These are phyloP conservation scores for Eupithecia pulchellata DNA, from an alignment of 2,888 invertebrate genomes.

Conservation along the genomic window DNA sequence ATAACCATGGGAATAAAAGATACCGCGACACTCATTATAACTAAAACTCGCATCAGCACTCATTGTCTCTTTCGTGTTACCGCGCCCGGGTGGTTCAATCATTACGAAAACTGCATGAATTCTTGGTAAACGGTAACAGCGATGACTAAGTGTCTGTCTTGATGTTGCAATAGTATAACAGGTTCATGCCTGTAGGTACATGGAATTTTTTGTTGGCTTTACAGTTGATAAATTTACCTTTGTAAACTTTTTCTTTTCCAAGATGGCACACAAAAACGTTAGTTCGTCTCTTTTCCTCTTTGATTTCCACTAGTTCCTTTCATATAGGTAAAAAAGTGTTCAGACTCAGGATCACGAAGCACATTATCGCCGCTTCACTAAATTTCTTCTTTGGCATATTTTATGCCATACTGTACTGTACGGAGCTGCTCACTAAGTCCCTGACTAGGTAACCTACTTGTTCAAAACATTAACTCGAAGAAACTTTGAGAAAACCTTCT, in stretches of 20 bases:
- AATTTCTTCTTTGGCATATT: not conserved
- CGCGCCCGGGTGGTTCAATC: too few relatives aligned
- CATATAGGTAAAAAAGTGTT: not conserved
- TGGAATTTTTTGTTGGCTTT: too few relatives aligned
- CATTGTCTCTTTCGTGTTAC: too few relatives aligned
- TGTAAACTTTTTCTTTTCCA: not conserved
- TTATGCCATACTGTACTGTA: not conserved
- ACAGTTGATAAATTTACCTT: too few relatives aligned
- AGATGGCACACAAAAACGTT: not conserved
- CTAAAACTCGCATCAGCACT: too few relatives aligned
- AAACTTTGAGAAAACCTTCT: not conserved
- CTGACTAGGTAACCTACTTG: not conserved
- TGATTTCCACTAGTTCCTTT: not conserved
- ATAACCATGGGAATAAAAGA: too few relatives aligned
- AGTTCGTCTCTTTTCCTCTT: not conserved
- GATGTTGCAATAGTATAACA: too few relatives aligned
- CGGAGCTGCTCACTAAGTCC: constrained; percentile 2
- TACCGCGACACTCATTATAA: too few relatives aligned
- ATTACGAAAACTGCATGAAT: too few relatives aligned
- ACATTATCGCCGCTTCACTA: not conserved
- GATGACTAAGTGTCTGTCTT: too few relatives aligned
- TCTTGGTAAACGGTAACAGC: too few relatives aligned
- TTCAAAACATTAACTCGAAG: constrained; percentile 22
- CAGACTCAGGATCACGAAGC: not conserved
- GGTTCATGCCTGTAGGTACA: too few relatives aligned